Percentiles rank a stretch among this genome's conserved stretches.
Conservation (phyloP, 2,797 vertebrate species). For the Alosa sapidissima region DNA sequence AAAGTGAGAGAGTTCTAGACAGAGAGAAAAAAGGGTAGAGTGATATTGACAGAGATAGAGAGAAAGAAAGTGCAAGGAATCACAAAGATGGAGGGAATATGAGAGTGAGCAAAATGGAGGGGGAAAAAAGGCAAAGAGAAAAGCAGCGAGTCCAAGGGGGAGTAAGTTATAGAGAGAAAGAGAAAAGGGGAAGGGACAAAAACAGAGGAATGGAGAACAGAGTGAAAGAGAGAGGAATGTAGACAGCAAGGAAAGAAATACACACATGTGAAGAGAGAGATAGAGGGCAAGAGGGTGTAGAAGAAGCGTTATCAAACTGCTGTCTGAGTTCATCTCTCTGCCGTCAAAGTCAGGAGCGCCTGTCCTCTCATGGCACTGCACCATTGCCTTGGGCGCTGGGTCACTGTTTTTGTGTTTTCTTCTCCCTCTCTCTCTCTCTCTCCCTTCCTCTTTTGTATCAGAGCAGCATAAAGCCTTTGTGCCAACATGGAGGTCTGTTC, state of each 20-base stretch:
- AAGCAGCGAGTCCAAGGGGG: background rate
- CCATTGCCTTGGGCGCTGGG: conserved; percentile 3
- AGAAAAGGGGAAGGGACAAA: too few species aligned
- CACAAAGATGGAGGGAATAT: background rate
- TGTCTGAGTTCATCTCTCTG: conserved; percentile 1
- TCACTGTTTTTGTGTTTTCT: conserved; percentile 8
- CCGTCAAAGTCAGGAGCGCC: background rate
- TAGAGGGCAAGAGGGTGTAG: background rate
- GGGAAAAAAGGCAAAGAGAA: background rate
- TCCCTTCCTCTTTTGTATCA: background rate
- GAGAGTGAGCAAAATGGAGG: background rate
- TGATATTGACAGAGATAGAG: background rate
- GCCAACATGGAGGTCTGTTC: conserved; percentile 36
- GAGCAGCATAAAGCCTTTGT: background rate
- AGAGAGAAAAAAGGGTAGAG: background rate
- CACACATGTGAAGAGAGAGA: background rate
- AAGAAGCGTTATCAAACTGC: conserved; percentile 2
- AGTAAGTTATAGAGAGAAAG: background rate
- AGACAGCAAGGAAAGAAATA: background rate
- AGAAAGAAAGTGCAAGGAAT: background rate
- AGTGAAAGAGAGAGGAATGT: background rate
- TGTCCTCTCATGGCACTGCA: background rate
- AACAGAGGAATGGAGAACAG: background rate
- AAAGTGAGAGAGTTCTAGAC: background rate
- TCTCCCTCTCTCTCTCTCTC: background rate